Conservation (phyloP, 2,888 invertebrate species). For the Periphyllus acericola region DNA sequence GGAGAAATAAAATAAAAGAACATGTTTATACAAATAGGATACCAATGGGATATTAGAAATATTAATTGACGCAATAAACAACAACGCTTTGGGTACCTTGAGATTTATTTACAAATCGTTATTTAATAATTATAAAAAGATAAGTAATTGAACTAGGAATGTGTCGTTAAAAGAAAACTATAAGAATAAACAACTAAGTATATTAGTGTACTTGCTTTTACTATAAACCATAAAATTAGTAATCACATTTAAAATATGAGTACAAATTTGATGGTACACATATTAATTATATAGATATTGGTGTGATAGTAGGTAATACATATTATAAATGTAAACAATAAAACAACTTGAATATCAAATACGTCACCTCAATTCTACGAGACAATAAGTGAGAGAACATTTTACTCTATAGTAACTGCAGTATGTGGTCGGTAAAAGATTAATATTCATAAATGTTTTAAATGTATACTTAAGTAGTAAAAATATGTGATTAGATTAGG, state of each 20-base stretch:
- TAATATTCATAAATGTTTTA: conserved; percentile 11
- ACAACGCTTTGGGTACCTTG: neutral
- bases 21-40: neutral
- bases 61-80: neutral
- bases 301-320: neutral
- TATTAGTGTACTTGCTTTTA: neutral
- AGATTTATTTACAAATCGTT: neutral
- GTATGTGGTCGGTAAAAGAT: neutral
- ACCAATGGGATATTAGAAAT: neutral
- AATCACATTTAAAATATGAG: neutral
- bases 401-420: too few species aligned
- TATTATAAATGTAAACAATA: neutral
- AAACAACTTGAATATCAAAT: too few species aligned
- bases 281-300: neutral
- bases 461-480: neutral
- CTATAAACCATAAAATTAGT: neutral
- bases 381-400: neutral
- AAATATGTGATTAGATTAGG: conserved; percentile 29
- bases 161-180: neutral
- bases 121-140: neutral
- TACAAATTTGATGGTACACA: neutral
- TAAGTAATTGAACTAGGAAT: neutral
- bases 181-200: neutral
- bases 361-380: neutral
- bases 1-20: neutral